Evolutionary conservation across 2,113 vertebrate species (phyloP), one percentile per base, ranked within the genome.

Genomic region (Anolis carolinensis): DNA sequence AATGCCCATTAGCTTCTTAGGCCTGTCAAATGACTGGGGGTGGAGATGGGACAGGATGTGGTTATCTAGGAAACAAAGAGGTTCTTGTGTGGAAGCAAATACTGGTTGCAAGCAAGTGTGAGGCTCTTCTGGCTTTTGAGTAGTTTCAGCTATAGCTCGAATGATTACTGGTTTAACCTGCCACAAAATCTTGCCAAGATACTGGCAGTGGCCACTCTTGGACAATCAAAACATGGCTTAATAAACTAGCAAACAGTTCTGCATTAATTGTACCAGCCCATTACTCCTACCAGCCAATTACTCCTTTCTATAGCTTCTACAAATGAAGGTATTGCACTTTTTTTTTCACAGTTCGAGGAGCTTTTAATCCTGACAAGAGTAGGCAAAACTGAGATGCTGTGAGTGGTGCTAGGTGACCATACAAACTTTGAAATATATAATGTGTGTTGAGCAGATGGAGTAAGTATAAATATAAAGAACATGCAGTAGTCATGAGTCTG

Each of bases 51-150:
- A 73, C 39, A 65, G 36, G 62, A 67, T 68, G 21, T 81, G 71
- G 32, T 76, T 76, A 76, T 68, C 59, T 82, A 39, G 48, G 55
- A 81, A 76, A 67, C 72, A 82, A 76, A 82, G 39, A 67, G 30
- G n/a, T 68, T 75, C 32, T 65, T 67, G n/a, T 21, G 50, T 55
- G 79, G 25, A 67, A 27, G 71, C 18, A 55, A 16, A 50, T 72
- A 27, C 30, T 36, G 34, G 36, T 55, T 70, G 36, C 32, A 78
- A 36, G 23, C n/a, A 68, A 72, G n/a, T 59, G 30, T n/a, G 30
- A 44, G 27, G 32, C 25, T 39, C 32, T 78, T 36, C 48, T 48
- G 20, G 5, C 63, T 63, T 74, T 59, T 74, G 5, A n/a, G 21
- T 63, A 27, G 34, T 74, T 83, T 74, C 52, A 44, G 2, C 21